Base-by-base conservation (phyloP, 1,140 invertebrate species). In the Drosophila yakuba region DNA sequence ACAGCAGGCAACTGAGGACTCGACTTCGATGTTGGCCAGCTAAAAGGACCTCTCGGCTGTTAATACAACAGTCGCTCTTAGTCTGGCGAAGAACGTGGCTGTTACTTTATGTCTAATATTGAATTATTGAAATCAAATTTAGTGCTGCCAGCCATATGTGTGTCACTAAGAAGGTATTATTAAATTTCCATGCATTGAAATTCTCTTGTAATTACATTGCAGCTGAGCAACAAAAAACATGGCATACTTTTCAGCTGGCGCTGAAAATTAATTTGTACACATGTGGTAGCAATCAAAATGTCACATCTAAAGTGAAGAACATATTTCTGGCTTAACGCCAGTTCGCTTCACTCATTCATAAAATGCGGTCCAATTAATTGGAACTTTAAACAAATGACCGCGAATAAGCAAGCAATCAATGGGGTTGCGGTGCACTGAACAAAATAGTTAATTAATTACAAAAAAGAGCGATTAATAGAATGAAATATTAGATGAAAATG, bases 311-410 rank as follows among this genome's bases (percentile, higher is more conserved):
- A 56, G 25, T 43, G 48, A 57, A 12, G 51, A 75, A 77, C 76
- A 77, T 77, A 54, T 55, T 68, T 77, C 50, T 51, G 5, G 64
- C 39, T 77, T 61, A 77, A 69, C 74, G 75, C 2, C 11, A 23
- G 35, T 61, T 7, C 73, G 50, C 55, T 54, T 15, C 48, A 61
- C 32, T 76, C 47, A 56, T 23, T 43, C 54, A 28, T 20, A 56
- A 77, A 76, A 77, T 61, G 74, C 51, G 58, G 41, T 32, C 74
- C 73, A 76, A 76, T 76, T 76, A 76, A 76, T 75, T 54, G 61
- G 57, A 64, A 58, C 23, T 66, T 74, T 52, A 71, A 75, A 62
- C 71, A 78, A 81, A 86, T 81, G 75, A 52, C 55, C 64, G 74
- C 66, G 75, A 66, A 68, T 62, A 72, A 57, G 64, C 57, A 32